These are phyloP conservation scores for Karalla daura DNA, from an alignment of 2,797 vertebrate species.

Conservation along the genomic window DNA sequence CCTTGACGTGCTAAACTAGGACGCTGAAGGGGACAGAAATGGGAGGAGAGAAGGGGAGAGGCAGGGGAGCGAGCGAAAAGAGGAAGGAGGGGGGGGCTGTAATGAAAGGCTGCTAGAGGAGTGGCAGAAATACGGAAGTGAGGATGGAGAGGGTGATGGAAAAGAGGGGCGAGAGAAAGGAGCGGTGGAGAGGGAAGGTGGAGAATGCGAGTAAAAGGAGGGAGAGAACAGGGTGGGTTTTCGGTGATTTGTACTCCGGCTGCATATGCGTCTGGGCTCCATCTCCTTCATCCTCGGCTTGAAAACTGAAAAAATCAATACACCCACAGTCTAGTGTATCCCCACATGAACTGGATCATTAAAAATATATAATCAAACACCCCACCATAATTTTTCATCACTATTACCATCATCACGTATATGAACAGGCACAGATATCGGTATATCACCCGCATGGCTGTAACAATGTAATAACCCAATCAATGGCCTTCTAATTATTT, in stretches of 20 bases:
- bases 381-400: slow-evolving; percentile 64
- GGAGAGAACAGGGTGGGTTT: slow-evolving; percentile 57
- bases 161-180: slow-evolving; percentile 52
- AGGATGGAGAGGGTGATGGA: slow-evolving; percentile 66
- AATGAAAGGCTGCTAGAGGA: slow-evolving; percentile 70
- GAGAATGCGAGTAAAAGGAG: slow-evolving; percentile 43
- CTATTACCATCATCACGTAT: slow-evolving; percentile 54
- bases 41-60: slow-evolving; percentile 70
- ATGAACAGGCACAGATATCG: slow-evolving; percentile 22
- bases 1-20: slow-evolving; percentile 88
- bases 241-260: slow-evolving; percentile 73
- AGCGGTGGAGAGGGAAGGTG: slow-evolving; percentile 39
- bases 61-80: slow-evolving; percentile 45
- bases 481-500: slow-evolving; percentile 76
- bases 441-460: slow-evolving; percentile 51
- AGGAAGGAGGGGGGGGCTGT: slow-evolving; percentile 8
- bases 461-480: slow-evolving; percentile 71
- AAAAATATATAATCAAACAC: slow-evolving; percentile 77
- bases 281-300: slow-evolving; percentile 71
- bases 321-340: slow-evolving; percentile 70
- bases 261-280: slow-evolving; percentile 73
- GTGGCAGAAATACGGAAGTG: slow-evolving; percentile 74
- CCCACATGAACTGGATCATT: slow-evolving; percentile 74
- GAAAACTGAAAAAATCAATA: slow-evolving; percentile 82
- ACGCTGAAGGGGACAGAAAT: slow-evolving; percentile 83